A percentile compares a stretch with the other conserved stretches of the same genome.
phyloP scores from a whole-genome alignment of 2,113 vertebrate species.

The Dascyllus trimaculatus region DNA sequence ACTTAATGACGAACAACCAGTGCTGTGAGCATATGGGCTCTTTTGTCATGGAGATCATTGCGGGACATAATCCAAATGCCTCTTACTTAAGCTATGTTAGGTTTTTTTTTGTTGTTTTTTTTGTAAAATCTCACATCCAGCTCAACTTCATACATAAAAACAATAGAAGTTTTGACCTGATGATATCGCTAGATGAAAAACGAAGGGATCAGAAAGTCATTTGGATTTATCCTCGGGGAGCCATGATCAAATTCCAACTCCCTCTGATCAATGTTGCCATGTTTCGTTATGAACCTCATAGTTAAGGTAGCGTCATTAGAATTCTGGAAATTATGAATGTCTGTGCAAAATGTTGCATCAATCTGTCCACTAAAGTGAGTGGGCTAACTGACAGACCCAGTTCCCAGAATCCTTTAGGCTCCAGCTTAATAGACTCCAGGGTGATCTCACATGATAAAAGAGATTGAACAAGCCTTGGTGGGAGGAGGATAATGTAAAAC shows the following conservation, averaged over 20 bases:
- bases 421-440: slow-evolving; percentile 6
- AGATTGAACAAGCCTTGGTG: not conserved
- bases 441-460: slow-evolving; percentile 32
- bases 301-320: not conserved
- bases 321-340: not conserved
- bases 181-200: not conserved
- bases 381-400: not conserved
- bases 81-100: too few relatives aligned
- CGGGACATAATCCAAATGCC: too few relatives aligned
- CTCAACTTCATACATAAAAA: too few relatives aligned
- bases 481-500: slow-evolving; percentile 27
- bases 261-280: not conserved
- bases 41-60: too few relatives aligned
- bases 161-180: not conserved
- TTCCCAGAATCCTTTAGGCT: slow-evolving; percentile 14
- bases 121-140: too few relatives aligned
- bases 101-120: too few relatives aligned
- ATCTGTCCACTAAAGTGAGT: not conserved
- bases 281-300: too few relatives aligned
- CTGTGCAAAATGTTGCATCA: not conserved
- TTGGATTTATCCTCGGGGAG: not conserved
- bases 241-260: not conserved
- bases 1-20: too few relatives aligned
- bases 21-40: too few relatives aligned
- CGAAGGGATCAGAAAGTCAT: not conserved